Conservation (phyloP, 1,140 invertebrate genomes). For the Centruroides vittatus region DNA sequence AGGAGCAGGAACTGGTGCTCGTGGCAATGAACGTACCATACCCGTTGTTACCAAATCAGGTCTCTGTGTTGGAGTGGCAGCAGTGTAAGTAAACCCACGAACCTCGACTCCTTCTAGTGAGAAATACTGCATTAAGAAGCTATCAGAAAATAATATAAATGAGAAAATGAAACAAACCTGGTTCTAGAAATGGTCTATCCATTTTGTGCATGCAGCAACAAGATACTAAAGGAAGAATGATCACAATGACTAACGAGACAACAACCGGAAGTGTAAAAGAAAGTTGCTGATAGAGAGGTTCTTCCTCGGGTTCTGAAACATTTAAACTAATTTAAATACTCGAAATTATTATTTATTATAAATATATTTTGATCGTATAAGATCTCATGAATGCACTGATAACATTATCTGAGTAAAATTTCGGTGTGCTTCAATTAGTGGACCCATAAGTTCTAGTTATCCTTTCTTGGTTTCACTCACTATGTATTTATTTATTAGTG, state of each 20-base stretch:
- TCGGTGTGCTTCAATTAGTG: too few relatives aligned
- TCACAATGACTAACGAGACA: conserved; percentile 4
- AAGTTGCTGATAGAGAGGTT: conserved; percentile 5
- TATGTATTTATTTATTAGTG: too few relatives aligned
- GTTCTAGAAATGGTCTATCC: background rate
- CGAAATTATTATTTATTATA: too few relatives aligned
- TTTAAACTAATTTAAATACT: too few relatives aligned
- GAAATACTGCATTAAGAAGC: background rate
- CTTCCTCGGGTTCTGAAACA: background rate
- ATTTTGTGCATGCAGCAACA: conserved; percentile 10
- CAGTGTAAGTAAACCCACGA: conserved; percentile 9
- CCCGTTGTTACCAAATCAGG: too few relatives aligned
- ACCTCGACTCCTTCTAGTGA: conserved; percentile 9
- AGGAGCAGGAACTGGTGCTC: too few relatives aligned
- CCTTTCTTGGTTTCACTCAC: too few relatives aligned
- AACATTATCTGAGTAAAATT: too few relatives aligned
- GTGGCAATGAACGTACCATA: too few relatives aligned
- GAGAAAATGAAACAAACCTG: conserved; percentile 5
- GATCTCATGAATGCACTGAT: too few relatives aligned
- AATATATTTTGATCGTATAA: too few relatives aligned
- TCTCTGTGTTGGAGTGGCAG: conserved; percentile 2
- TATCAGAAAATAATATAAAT: background rate
- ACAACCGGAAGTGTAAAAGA: conserved; percentile 8
- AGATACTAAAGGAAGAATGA: conserved; percentile 8
- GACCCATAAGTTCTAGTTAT: too few relatives aligned